phyloP scores from a whole-genome alignment of 1,140 invertebrate genomes.

The Aphelenchoides besseyi region DNA sequence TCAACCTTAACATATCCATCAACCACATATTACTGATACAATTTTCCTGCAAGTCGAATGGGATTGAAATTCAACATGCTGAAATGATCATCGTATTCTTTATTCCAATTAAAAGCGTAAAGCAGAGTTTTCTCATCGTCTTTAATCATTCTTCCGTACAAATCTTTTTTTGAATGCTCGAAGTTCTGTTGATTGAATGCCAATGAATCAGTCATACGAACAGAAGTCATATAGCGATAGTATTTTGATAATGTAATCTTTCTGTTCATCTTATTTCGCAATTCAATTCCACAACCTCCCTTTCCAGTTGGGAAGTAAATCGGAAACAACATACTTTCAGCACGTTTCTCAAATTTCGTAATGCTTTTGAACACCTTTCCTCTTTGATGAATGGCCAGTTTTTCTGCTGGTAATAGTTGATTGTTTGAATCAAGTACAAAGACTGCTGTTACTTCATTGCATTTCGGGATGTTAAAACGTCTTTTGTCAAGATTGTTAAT shows the following conservation, averaged over 20 bases:
- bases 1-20: conserved; percentile 67
- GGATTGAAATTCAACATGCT: conserved; percentile 37
- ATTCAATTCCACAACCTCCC: too few relatives aligned
- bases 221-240: neutral
- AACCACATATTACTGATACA: conserved; percentile 64
- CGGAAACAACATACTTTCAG: too few relatives aligned
- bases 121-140: neutral
- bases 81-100: neutral
- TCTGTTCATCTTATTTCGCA: neutral
- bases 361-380: too few relatives aligned
- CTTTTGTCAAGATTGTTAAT: too few relatives aligned
- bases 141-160: neutral
- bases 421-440: too few relatives aligned
- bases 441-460: too few relatives aligned
- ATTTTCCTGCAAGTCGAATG: conserved; percentile 45
- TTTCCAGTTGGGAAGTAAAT: too few relatives aligned
- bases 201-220: neutral
- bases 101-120: neutral
- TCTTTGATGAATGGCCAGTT: too few relatives aligned
- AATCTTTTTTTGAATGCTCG: neutral
- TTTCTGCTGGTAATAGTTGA: too few relatives aligned
- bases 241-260: neutral
- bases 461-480: too few relatives aligned
- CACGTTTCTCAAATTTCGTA: too few relatives aligned
- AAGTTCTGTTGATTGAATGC: too few relatives aligned